Conservation (phyloP, 2,797 vertebrate genomes). For the Intellagama lesueurii region DNA sequence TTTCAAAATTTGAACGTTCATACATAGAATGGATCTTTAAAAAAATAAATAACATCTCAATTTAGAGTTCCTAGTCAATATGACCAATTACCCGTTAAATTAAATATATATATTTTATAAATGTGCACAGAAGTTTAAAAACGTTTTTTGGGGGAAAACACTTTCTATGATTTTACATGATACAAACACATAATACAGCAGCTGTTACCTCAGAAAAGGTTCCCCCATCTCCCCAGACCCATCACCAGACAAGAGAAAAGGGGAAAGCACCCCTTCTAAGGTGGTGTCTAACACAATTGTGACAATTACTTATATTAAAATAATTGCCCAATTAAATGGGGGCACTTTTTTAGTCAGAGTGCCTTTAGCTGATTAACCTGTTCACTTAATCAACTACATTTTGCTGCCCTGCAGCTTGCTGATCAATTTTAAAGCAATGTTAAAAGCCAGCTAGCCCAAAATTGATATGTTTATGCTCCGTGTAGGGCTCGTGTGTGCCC, state of each 20-base stretch:
- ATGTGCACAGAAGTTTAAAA: not conserved
- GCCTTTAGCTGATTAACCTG: not conserved
- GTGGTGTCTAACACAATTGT: not conserved
- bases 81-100: not conserved
- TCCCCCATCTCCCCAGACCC: too few relatives aligned
- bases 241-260: not conserved
- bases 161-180: too few relatives aligned
- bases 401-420: not conserved
- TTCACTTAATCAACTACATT: not conserved
- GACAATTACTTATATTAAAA: not conserved
- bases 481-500: not conserved
- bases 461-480: not conserved
- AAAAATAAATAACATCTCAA: not conserved
- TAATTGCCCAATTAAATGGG: not conserved
- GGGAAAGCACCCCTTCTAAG: not conserved
- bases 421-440: not conserved
- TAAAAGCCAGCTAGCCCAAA: not conserved
- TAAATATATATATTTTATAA: not conserved
- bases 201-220: not conserved
- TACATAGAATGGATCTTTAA: not conserved
- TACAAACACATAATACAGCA: not conserved
- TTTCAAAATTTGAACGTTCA: not conserved
- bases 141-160: not conserved
- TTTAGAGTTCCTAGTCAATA: not conserved
- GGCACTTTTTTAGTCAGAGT: not conserved